Evolutionary conservation across 2,888 invertebrate species (phyloP), one percentile per base, ranked within the genome.

Genomic region (Anarsia innoxiella): DNA sequence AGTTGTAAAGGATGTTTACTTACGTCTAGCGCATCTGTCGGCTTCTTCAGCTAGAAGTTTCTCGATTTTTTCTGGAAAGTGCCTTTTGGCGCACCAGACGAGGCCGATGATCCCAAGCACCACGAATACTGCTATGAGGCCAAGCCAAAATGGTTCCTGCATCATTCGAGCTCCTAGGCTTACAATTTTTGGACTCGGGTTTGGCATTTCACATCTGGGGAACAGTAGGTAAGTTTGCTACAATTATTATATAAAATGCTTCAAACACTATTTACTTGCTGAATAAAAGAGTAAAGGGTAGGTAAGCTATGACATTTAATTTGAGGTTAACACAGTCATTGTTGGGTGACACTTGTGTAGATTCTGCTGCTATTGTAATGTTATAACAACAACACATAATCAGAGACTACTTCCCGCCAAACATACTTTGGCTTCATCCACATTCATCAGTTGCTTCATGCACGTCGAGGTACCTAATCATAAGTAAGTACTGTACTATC

Each of bases 141-240:
- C 95, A 28, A 95, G 83, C 95, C 95, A 95, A 71, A 95, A 95
- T 0, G 95, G 95, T 65, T 95, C 94, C 53, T 93, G 92, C 16
- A 95, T 80, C 91, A 95, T 93, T 14, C 93, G 83, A 51, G 93
- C 90, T 6, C 93, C 93, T 11, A 94, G 79, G 2, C 83, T 67
- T 12, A 80, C 69, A 41, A 83, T 82, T 40, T 78, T 77, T 1
- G 83, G 82, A 0, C 72, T 68, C 0, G 83, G 82, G 53, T 90
- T 89, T 47, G 90, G 85, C 76, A 90, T 89, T 70, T 93, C 93
- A 59, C 94, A 94, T 46, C 89, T 87, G 53, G 10, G 26, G 29
- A 25, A n/a, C n/a, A n/a, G n/a, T n/a, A n/a, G n/a, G n/a, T n/a
- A n/a, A n/a, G n/a, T n/a, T n/a, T n/a, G n/a, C n/a, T n/a, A n/a